Base-by-base conservation (phyloP, 2,113 vertebrate genomes). In the Hipposideros armiger region DNA sequence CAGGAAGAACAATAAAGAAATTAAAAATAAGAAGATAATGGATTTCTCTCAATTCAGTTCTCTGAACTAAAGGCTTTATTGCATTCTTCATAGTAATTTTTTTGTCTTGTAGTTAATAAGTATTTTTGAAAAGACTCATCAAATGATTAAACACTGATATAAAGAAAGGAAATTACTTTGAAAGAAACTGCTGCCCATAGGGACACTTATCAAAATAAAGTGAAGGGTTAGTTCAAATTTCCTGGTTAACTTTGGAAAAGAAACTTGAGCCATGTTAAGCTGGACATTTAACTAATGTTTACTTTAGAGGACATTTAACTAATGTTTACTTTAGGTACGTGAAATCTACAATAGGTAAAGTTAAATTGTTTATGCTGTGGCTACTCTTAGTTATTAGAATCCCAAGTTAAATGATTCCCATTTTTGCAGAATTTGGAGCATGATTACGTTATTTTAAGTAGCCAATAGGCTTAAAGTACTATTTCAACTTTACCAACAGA, bases 201-300 rank as follows among this genome's bases (percentile, higher is more conserved):
- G 66, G 56, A 87, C 47, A 95, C 73, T 11, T 50, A 83, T 78
- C 40, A 80, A 84, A 94, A 66, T 70, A 62, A 80, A 85, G 74
- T 8, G n/a, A 76, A 47, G 64, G 73, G 47, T 77, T 74, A 8
- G 13, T 78, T 93, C 62, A 50, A 30, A 52, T 45, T 64, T 62
- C 50, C 11, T 17, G 14, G 78, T 78, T 67, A 86, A n/a, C 1
- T 62, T 74, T 67, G 15, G 17, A 72, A 84, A 54, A 36, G 26
- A 50, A 56, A 40, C 17, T 2, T 13, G 28, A 58, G 28, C 54
- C 50, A 47, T 2, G 19, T 7, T 50, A 74, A 92, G 52, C 47
- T 47, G 22, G 8, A 26, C 19, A 36, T 14, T 67, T 70, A 42
- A 26, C 36, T 52, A 19, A 40, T 7, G 14, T 70, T 88, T 82